These are phyloP conservation scores for Bombyx mandarina DNA, from an alignment of 1,140 invertebrate species.

Conservation along the genomic window DNA sequence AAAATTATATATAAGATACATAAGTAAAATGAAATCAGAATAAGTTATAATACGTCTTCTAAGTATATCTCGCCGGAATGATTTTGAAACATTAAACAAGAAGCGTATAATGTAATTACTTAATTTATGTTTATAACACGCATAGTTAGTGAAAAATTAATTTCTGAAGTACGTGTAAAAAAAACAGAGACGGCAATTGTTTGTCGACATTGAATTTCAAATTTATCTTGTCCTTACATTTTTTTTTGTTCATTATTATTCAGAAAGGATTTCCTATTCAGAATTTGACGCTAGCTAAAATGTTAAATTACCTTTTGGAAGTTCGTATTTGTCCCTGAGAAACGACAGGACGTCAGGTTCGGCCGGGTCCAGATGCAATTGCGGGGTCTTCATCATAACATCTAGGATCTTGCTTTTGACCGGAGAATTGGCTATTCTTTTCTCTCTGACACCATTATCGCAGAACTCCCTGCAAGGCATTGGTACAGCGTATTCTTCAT, in stretches of 20 bases:
- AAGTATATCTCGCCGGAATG: no score
- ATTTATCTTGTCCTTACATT: no score
- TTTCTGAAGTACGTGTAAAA: no score
- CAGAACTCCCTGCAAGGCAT: conserved; percentile 18
- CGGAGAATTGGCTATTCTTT: conserved; percentile 11
- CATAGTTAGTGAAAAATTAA: no score
- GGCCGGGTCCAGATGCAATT: conserved; percentile 19
- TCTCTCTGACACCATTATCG: conserved; percentile 17
- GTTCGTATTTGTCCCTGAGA: conserved; percentile 39
- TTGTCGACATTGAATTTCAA: no score
- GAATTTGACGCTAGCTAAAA: not conserved
- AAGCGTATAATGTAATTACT: no score
- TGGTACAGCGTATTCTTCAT: conserved; percentile 26
- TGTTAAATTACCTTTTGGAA: conserved; percentile 43
- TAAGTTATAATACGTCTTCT: no score
- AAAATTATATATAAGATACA: no score
- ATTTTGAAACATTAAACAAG: no score
- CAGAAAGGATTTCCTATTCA: not conserved
- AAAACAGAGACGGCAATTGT: no score
- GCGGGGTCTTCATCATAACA: conserved; percentile 34
- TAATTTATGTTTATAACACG: no score
- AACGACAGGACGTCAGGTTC: conserved; percentile 32
- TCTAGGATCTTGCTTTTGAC: conserved; percentile 38
- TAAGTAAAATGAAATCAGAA: no score
- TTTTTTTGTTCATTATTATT: conserved; percentile 2